Base-by-base conservation (phyloP, 2,797 vertebrate genomes). In the Anguilla anguilla region DNA sequence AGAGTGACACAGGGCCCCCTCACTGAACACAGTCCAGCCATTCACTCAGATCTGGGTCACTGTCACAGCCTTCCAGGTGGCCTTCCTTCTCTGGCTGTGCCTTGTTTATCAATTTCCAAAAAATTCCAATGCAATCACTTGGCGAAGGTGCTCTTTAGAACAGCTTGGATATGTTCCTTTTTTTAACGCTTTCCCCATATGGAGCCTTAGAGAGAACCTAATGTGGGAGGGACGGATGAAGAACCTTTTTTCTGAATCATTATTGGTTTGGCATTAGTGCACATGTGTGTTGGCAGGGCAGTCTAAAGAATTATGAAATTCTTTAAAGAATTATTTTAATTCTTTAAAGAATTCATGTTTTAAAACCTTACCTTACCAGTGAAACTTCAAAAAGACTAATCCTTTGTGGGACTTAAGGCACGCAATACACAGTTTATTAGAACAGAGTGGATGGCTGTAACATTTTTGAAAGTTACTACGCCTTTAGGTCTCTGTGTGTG, bases 11-110 rank as follows among this genome's bases (percentile, higher is more conserved):
- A 61, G 28, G 51, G 13, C 53, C 28, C 6, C 25, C 7, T 59
- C 55, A 31, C 31, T 39, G 55, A 39, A 39, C 51, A 85, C 57
- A 67, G 28, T 46, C 35, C 15, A 35, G 55, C 84, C 35, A 85
- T 85, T 85, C 57, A 67, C 57, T 67, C 57, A 79, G 13, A 85
- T 61, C 84, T 64, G 53, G 57, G 84, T 85, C 84, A 85, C 31
- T 19, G 9, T 6, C 57, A 61, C 57, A 64, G 57, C 2, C 53
- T 43, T 43, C 53, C 84, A 64, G 31, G 84, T 85, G 59, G 35
- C 74, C 74, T 72, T 39, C 35, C 35, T 15, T 51, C 46, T 51
- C 43, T 15, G 46, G 79, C 10, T n/a, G 46, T n/a, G 46, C 79
- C 79, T 49, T 82, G 46, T 51, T 82, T 49, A 82, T 11, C 79